phyloP scores from a whole-genome alignment of 2,797 vertebrate genomes.

The Sebastes hubbsi region DNA sequence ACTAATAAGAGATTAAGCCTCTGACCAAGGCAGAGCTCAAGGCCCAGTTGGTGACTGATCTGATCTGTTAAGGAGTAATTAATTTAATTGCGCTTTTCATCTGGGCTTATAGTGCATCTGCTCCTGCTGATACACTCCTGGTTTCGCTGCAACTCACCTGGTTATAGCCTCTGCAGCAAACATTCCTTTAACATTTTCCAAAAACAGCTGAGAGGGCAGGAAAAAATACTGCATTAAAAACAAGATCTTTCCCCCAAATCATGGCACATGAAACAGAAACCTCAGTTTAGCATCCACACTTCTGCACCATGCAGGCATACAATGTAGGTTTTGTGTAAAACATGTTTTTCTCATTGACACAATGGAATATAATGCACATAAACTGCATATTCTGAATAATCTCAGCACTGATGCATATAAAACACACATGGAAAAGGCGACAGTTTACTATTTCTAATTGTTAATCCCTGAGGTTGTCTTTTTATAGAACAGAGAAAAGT shows the following conservation, averaged over 20 bases:
- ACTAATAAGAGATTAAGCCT: slow-evolving; percentile 73
- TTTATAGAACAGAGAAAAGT: slow-evolving; percentile 10
- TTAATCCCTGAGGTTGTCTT: background rate
- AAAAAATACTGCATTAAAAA: slow-evolving; percentile 73
- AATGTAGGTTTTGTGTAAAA: background rate
- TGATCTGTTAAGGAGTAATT: slow-evolving; percentile 65
- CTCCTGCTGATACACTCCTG: slow-evolving; percentile 46
- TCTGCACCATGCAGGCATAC: slow-evolving; percentile 10
- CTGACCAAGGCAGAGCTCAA: slow-evolving; percentile 53
- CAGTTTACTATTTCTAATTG: background rate
- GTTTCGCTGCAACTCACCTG: slow-evolving; percentile 63
- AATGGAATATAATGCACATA: slow-evolving; percentile 14
- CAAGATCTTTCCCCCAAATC: slow-evolving; percentile 46
- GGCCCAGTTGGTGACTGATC: slow-evolving; percentile 64
- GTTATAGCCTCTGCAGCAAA: slow-evolving; percentile 68
- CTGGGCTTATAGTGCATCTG: slow-evolving; percentile 47
- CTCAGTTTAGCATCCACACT: slow-evolving; percentile 19
- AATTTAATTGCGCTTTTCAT: slow-evolving; percentile 67
- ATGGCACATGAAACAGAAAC: slow-evolving; percentile 34
- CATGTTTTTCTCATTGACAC: background rate
- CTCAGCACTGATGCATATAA: background rate
- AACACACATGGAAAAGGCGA: background rate
- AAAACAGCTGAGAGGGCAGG: slow-evolving; percentile 74
- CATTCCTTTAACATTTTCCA: slow-evolving; percentile 62
- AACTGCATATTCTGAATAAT: slow-evolving; percentile 1